phyloP scores from a whole-genome alignment of 2,113 vertebrate species.

The Ursus arctos region DNA sequence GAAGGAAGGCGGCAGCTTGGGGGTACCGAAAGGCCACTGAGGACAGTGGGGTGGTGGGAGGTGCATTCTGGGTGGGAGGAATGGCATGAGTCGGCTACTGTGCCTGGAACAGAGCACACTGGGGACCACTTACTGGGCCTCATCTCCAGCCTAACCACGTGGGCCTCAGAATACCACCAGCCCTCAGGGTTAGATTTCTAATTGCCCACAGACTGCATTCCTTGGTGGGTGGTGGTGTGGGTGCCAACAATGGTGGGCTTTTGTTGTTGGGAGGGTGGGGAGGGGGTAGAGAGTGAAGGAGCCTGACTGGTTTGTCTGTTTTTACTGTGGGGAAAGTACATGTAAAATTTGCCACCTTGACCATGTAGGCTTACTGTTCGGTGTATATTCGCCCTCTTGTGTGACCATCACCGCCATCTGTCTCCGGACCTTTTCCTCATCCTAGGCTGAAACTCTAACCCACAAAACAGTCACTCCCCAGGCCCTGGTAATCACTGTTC shows the following conservation, averaged over 20 bases:
- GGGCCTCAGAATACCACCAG: neutral
- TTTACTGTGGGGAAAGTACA: neutral
- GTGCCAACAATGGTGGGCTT: neutral
- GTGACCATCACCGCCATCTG: rapidly evolving
- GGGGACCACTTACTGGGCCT: neutral
- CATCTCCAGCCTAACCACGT: neutral
- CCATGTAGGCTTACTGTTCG: neutral
- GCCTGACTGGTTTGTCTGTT: neutral
- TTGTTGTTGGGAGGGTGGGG: neutral
- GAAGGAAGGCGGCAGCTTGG: neutral
- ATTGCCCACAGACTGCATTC: neutral
- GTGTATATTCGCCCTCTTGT: too few species aligned
- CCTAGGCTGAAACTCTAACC: neutral
- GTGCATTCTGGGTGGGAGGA: neutral
- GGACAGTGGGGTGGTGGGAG: neutral
- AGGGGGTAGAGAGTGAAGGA: neutral
- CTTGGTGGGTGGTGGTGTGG: neutral
- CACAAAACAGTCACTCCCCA: too few species aligned
- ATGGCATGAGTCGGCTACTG: neutral
- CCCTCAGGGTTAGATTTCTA: neutral
- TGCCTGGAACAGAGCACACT: neutral
- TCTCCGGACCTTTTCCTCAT: neutral
- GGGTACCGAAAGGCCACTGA: neutral
- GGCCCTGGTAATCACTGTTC: too few species aligned
- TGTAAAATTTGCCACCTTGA: neutral